phyloP scores from a whole-genome alignment of 2,797 vertebrate species.

The Chaunax sp. region DNA sequence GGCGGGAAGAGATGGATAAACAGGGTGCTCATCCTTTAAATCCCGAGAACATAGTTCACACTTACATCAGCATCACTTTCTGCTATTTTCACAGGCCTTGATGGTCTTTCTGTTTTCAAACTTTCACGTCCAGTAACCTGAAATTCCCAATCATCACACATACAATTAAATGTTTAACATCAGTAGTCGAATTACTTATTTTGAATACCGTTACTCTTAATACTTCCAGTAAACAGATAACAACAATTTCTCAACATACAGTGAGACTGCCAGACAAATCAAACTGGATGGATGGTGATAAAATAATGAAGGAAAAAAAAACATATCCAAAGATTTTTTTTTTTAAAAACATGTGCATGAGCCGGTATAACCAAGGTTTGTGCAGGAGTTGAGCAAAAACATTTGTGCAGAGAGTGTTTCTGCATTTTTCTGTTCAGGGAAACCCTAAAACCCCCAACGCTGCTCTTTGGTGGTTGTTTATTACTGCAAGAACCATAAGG shows the following conservation, averaged over 20 bases:
- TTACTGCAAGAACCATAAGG: constrained; percentile 2
- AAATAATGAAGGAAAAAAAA: constrained; percentile 5
- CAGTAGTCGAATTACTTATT: neutral
- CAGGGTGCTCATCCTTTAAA: constrained; percentile 51
- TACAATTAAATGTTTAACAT: constrained; percentile 36
- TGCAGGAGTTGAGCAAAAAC: constrained; percentile 42
- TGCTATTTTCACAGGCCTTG: constrained; percentile 94
- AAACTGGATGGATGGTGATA: constrained; percentile 29
- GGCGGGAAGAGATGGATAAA: too few relatives aligned
- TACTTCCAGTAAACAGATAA: constrained; percentile 16
- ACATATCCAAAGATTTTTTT: neutral
- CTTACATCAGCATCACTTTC: constrained; percentile 98
- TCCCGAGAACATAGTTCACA: constrained; percentile 64
- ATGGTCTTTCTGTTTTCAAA: constrained; percentile 88
- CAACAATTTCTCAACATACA: constrained; percentile 26
- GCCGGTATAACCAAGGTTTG: constrained; percentile 29
- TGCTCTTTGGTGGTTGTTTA: constrained; percentile 64
- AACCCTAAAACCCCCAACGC: constrained; percentile 56
- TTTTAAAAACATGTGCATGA: constrained; percentile 18
- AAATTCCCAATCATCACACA: constrained; percentile 65
- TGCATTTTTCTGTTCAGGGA: constrained; percentile 40
- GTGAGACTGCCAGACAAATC: constrained; percentile 21
- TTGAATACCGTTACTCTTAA: neutral
- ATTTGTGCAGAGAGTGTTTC: constrained; percentile 34
- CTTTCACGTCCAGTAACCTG: constrained; percentile 93